Conservation (phyloP, 1,140 invertebrate genomes). For the Drosophila bipectinata region DNA sequence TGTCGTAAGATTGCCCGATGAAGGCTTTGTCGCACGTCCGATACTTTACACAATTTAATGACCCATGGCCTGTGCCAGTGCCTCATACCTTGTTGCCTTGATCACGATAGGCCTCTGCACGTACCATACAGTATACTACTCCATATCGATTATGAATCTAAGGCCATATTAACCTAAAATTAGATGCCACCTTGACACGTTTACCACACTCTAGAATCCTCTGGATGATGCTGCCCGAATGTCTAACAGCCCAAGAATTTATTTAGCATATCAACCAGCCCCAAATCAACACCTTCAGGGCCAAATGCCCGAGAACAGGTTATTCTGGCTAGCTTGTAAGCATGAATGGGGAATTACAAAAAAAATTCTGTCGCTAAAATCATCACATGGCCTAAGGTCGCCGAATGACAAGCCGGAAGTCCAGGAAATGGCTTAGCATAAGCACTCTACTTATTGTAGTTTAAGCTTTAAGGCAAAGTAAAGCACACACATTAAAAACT, state of each 20-base stretch:
- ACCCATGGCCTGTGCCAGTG: conserved; percentile 15
- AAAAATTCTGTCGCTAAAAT: conserved; percentile 6
- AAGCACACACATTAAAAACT: conserved; percentile 28
- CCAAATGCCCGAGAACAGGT: conserved; percentile 31
- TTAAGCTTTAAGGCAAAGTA: conserved; percentile 16
- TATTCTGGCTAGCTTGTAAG: conserved; percentile 28
- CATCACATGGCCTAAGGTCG: conserved; percentile 19
- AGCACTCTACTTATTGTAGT: conserved; percentile 5
- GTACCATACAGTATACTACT: conserved; percentile 5
- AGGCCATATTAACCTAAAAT: neutral
- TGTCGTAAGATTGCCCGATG: conserved; percentile 38
- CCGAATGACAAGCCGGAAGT: conserved; percentile 36
- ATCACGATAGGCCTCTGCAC: conserved; percentile 32
- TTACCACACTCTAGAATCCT: neutral
- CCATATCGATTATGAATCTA: conserved; percentile 25
- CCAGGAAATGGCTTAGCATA: conserved; percentile 37
- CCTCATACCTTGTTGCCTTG: conserved; percentile 21
- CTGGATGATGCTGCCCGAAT: conserved; percentile 3
- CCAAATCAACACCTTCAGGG: conserved; percentile 33
- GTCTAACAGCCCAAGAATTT: conserved; percentile 14
- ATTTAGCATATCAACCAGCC: conserved; percentile 31
- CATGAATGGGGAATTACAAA: conserved; percentile 47
- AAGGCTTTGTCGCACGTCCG: conserved; percentile 53
- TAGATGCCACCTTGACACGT: conserved; percentile 22
- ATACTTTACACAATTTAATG: conserved; percentile 26